Evolutionary conservation across 1,140 invertebrate genomes (phyloP), one percentile per base, ranked within the genome.

Genomic region (Tribolium madens): DNA sequence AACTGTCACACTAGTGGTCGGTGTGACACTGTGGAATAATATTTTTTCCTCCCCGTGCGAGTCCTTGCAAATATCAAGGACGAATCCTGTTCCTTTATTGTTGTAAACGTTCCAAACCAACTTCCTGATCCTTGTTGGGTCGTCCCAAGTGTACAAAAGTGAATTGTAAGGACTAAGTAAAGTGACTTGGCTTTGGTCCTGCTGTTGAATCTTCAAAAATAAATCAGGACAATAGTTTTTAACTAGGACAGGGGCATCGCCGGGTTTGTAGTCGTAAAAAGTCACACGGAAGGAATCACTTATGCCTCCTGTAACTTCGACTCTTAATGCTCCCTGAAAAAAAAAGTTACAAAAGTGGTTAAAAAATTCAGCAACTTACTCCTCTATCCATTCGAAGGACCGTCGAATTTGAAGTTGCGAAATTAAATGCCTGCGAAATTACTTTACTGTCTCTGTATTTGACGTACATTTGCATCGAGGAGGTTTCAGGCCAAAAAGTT

Each of bases 101-200:
- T 94, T 94, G 83, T 95, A 95, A 9, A 95, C 90, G 83, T 95
- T 96, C 94, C 95, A 96, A 50, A 94, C 87, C 0, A 96, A 87
- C 70, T 89, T 88, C 72, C 94, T 87, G 17, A 91, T 89, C 74
- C 92, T 90, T 2, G 90, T 90, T 0, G 94, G 94, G 86, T 96
- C 93, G 83, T 96, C 95, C 95, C 95, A 96, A 0, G 94, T 96
- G 83, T 95, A 95, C 4, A 95, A 82, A 74, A 95, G 86, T 46
- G 92, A 92, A 83, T 95, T 93, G 81, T 92, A 91, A 0, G 94
- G 93, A 84, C 91, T 94, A 14, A 96, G 84, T 10, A 96, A 84
- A 0, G 92, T 93, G 12, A 94, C 93, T 84, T 91, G 90, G 18
- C 91, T 91, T 2, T 91, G 89, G 75, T 91, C 89, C 81, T 90